Evolutionary conservation across 2,113 vertebrate genomes (phyloP).

Genomic region (Halichoerus grypus): DNA sequence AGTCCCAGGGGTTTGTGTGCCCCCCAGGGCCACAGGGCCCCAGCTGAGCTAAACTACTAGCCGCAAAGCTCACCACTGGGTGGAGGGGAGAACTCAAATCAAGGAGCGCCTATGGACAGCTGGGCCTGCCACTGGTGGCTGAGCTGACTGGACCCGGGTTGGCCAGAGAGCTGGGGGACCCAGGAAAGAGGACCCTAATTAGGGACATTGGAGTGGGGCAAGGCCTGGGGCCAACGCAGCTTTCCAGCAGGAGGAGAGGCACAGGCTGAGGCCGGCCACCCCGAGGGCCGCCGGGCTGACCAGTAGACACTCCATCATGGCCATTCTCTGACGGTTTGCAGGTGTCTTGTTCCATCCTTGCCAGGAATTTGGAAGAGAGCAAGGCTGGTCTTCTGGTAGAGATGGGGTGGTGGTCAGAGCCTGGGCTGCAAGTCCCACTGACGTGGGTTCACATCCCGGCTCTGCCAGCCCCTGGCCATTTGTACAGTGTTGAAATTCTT

Average conservation of each 20-base stretch:
- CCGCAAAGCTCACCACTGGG: neutral
- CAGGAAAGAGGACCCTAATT: neutral
- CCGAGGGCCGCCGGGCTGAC: neutral
- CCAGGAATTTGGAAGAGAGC: neutral
- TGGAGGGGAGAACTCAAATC: neutral
- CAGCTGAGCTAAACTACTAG: neutral
- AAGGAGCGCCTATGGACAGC: neutral
- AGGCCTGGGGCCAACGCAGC: neutral
- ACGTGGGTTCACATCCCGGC: neutral
- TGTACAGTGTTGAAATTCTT: neutral
- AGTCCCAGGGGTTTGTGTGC: neutral
- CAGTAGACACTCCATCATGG: neutral
- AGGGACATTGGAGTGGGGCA: neutral
- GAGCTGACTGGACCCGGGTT: neutral
- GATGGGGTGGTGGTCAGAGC: neutral
- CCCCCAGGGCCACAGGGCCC: neutral
- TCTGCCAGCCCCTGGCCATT: neutral
- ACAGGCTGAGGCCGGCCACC: neutral
- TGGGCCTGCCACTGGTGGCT: neutral
- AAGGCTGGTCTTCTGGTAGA: neutral
- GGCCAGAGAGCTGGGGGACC: neutral
- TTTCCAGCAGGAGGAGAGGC: neutral
- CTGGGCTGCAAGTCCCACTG: fast-evolving
- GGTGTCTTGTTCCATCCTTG: neutral
- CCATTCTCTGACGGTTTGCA: too few species aligned